phyloP scores from a whole-genome alignment of 2,113 vertebrate species.

The Cyprinus carpio region DNA sequence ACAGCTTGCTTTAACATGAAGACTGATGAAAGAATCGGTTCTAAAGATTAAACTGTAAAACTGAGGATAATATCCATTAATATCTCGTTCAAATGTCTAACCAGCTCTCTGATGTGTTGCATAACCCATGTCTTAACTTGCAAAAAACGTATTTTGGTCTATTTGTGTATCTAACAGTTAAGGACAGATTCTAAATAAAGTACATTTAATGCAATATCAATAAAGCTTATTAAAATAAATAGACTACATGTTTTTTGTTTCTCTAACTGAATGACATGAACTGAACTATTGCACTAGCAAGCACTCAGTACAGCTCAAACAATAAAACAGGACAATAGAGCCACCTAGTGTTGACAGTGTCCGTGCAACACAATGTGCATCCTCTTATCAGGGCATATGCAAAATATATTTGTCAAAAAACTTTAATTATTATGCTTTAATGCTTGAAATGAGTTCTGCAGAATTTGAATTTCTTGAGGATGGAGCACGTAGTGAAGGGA shows the following conservation, averaged over 20 bases:
- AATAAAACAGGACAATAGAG: neutral
- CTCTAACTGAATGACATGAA: neutral
- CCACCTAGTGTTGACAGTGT: conserved; percentile 22
- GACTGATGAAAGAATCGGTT: neutral
- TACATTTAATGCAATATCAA: neutral
- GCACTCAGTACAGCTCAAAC: neutral
- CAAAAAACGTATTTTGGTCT: neutral
- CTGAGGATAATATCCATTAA: conserved; percentile 7
- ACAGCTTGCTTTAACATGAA: neutral
- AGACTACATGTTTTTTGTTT: neutral
- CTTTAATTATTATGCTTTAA: neutral
- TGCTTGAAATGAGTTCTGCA: neutral
- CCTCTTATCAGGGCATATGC: neutral
- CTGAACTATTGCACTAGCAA: neutral
- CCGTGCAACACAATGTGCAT: neutral
- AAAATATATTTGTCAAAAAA: neutral
- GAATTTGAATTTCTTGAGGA: neutral
- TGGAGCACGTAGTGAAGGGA: neutral
- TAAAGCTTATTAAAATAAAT: conserved; percentile 27
- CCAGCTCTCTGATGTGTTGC: neutral
- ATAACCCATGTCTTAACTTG: conserved; percentile 4
- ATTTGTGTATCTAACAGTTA: neutral
- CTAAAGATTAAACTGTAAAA: neutral
- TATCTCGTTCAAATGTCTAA: neutral
- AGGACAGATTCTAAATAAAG: neutral